Conservation (phyloP, 1,140 invertebrate genomes). For the Bilobella aurantiaca region DNA sequence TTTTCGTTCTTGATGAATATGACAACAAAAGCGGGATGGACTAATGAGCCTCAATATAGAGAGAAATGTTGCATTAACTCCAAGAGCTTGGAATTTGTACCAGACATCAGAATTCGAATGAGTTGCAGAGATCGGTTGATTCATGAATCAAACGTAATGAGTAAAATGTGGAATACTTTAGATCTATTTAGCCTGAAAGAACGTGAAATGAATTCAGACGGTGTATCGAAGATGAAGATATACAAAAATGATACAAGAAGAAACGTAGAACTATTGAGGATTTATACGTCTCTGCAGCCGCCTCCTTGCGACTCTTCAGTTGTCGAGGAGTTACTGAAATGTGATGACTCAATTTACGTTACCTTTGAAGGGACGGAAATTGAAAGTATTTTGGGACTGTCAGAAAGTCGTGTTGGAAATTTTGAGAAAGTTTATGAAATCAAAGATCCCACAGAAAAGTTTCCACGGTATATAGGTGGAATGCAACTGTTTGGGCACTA, state of each 20-base stretch:
- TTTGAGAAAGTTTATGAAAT: neutral
- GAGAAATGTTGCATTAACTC: neutral
- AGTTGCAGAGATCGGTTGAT: no score
- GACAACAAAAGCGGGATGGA: neutral
- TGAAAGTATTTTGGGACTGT: neutral
- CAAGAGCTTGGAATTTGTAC: no score
- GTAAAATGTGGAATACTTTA: no score
- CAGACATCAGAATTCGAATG: no score
- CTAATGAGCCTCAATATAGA: neutral
- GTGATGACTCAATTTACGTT: neutral
- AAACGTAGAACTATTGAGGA: neutral
- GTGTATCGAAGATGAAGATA: neutral
- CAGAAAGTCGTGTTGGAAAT: neutral
- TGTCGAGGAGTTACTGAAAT: neutral
- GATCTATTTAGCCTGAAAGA: no score
- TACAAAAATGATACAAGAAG: neutral
- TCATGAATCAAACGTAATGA: no score
- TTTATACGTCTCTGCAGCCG: neutral
- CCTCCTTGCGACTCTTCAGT: neutral
- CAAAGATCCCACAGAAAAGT: neutral
- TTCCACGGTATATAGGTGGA: neutral
- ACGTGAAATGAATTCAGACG: neutral
- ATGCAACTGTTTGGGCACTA: neutral
- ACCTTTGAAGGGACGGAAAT: neutral
- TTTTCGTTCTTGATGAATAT: neutral